Percentiles rank a stretch among this genome's conserved stretches.
phyloP scores from a whole-genome alignment of 2,113 vertebrate genomes.

The Brienomyrus longianalis region DNA sequence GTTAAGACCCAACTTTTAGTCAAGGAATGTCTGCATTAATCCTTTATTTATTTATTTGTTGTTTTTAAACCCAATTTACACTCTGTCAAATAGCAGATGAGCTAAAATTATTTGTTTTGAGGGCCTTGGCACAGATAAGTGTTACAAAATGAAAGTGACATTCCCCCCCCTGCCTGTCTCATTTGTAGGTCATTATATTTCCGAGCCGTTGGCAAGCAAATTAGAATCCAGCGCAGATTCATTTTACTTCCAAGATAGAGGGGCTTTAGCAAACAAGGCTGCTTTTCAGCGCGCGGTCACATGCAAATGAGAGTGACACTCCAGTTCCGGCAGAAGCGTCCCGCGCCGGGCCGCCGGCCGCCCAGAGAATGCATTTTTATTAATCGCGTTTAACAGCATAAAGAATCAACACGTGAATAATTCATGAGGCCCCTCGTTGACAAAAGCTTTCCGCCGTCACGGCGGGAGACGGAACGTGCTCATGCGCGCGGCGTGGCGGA shows the following conservation, averaged over 20 bases:
- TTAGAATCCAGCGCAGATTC: conserved; percentile 17
- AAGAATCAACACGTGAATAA: conserved; percentile 14
- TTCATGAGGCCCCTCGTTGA: neutral
- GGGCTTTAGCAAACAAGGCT: conserved; percentile 9
- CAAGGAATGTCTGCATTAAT: neutral
- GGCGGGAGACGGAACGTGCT: neutral
- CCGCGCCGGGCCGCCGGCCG: neutral
- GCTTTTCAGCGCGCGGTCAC: neutral
- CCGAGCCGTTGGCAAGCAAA: conserved; percentile 16
- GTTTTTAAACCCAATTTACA: conserved; percentile 21
- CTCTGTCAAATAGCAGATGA: conserved; percentile 21
- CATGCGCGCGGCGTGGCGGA: neutral
- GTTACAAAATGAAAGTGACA: conserved; percentile 17
- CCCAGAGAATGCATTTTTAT: neutral
- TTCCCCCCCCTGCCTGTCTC: conserved; percentile 10
- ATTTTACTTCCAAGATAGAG: conserved; percentile 11
- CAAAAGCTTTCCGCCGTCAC: neutral
- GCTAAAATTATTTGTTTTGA: conserved; percentile 20
- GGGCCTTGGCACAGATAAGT: conserved; percentile 15
- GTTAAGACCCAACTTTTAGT: neutral
- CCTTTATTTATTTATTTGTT: conserved; percentile 9
- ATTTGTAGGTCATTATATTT: conserved; percentile 26
- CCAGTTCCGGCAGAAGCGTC: neutral
- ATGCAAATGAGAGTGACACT: conserved; percentile 6
- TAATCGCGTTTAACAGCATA: conserved; percentile 7